Conservation (phyloP, 2,113 vertebrate species). For the Numida meleagris region DNA sequence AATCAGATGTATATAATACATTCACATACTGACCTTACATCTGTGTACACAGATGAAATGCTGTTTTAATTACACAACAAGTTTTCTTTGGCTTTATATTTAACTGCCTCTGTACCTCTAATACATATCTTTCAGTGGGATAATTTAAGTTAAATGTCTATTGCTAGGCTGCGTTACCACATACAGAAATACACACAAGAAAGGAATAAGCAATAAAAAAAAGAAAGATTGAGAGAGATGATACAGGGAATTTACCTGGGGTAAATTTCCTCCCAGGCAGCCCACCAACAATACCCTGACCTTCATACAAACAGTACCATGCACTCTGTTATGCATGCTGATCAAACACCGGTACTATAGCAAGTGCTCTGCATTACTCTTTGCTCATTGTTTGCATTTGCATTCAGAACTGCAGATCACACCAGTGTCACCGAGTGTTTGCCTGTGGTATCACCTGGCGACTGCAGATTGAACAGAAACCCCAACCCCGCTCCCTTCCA, state of each 20-base stretch:
- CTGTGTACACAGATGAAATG: not conserved
- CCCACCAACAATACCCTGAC: slow-evolving; percentile 39
- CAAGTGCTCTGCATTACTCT: slow-evolving; percentile 35
- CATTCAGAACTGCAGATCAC: slow-evolving; percentile 72
- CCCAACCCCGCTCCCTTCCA: slow-evolving; percentile 63
- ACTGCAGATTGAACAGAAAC: slow-evolving; percentile 53
- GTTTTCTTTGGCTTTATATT: not conserved
- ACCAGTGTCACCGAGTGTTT: slow-evolving; percentile 64
- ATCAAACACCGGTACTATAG: slow-evolving; percentile 1
- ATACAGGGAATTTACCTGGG: slow-evolving; percentile 11
- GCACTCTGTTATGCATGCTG: not conserved
- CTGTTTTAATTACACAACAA: not conserved
- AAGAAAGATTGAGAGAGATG: not conserved
- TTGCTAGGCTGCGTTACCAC: not conserved
- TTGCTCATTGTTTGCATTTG: slow-evolving; percentile 68
- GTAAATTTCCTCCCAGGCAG: slow-evolving; percentile 37
- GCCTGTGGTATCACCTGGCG: slow-evolving; percentile 76
- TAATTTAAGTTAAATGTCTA: not conserved
- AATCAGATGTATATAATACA: not conserved
- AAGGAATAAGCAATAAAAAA: not conserved
- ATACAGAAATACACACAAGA: not conserved
- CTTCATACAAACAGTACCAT: slow-evolving; percentile 7
- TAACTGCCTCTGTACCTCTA: not conserved
- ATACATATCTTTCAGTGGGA: not conserved
- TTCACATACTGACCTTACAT: not conserved